Evolutionary conservation across 2,888 invertebrate species (phyloP), one percentile per base, ranked within the genome.

Genomic region (Tenthredo amoena): DNA sequence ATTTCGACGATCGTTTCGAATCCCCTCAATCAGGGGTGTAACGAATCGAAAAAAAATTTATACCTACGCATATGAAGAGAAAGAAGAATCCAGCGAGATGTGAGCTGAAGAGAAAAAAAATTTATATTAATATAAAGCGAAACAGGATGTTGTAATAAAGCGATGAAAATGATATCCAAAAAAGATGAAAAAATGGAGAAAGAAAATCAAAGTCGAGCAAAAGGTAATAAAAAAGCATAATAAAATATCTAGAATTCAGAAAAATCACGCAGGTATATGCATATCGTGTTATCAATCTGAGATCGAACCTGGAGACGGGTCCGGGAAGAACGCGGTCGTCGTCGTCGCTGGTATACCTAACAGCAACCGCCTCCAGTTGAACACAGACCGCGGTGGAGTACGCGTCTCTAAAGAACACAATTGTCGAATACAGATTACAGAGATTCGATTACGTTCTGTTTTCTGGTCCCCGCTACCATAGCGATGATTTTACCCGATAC

Each of bases 301-400:
- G 6, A 81, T 62, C 50, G 58, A 40, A 40, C 37, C 21, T 21
- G 40, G n/a, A 62, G 62, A 62, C 15, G 15, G 7, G 62, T 62
- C 5, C n/a, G 62, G 58, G 21, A 58, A 81, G 37, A 58, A 34
- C 40, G 79, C 34, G 50, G 21, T 43, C 47, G 76, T 58, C 79
- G 79, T 37, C 37, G 81, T 81, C 37, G 37, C 5, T 15, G 37
- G n/a, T 62, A 26, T 26, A 55, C n/a, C 21, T 15, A 40, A 79
- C 26, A 79, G 79, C 81, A 58, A 81, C 58, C 10, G 62, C n/a
- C 40, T 81, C 81, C 81, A 81, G 81, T 81, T 62, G 58, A 40
- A 81, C 62, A 81, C 58, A 62, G 81, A 81, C 81, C 81, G 62
- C 40, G 58, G 81, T 31, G 21, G 58, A 37, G 81, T n/a, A 40